phyloP scores from a whole-genome alignment of 2,113 vertebrate genomes.

The Rhadina sibilatrix region DNA sequence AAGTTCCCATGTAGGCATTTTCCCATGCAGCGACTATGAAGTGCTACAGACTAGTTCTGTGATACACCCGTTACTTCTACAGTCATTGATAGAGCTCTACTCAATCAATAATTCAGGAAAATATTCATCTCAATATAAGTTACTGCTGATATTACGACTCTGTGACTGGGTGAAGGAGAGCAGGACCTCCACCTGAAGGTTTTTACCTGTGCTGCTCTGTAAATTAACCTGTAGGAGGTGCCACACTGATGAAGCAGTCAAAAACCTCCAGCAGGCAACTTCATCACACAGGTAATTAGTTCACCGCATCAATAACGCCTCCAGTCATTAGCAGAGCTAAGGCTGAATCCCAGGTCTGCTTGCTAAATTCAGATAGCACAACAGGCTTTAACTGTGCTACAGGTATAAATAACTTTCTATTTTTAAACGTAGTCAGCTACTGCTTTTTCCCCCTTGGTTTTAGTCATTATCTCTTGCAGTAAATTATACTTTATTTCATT shows the following conservation, averaged over 20 bases:
- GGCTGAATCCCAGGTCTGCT: background rate
- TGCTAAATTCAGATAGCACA: constrained; percentile 22
- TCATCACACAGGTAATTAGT: constrained; percentile 18
- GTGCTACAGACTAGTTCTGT: background rate
- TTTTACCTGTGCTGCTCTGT: background rate
- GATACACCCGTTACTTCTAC: background rate
- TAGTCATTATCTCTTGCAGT: constrained; percentile 10
- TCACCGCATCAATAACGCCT: background rate
- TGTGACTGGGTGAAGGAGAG: background rate
- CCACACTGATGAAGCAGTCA: background rate
- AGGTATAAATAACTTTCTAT: constrained; percentile 23
- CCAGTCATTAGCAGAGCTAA: background rate
- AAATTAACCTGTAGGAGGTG: constrained; percentile 17
- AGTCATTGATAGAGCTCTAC: background rate
- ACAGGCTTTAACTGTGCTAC: background rate
- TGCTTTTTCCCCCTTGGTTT: background rate
- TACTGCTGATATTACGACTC: background rate
- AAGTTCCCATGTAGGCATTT: background rate
- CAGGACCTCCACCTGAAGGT: background rate
- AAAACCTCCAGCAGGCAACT: constrained; percentile 30
- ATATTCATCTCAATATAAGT: background rate
- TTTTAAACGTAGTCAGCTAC: background rate
- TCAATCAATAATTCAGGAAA: background rate
- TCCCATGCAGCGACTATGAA: background rate
- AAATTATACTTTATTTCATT: constrained; percentile 29